phyloP scores from a whole-genome alignment of 2,113 vertebrate species.

The Scolopax mira region DNA sequence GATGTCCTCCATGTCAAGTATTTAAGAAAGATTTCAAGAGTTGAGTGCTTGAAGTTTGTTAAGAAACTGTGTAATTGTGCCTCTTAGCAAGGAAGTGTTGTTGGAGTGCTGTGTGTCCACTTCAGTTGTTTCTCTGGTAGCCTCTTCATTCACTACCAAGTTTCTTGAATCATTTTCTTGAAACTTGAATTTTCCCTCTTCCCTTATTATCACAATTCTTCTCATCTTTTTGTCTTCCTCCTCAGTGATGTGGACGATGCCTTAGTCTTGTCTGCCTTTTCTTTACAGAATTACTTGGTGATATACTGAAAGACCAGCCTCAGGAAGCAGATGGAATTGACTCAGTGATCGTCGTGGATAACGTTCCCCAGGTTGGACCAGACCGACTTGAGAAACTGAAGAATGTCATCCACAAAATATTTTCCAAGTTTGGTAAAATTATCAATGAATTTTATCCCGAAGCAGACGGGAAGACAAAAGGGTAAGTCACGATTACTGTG shows the following conservation, averaged over 20 bases:
- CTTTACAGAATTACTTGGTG: slow-evolving; percentile 80
- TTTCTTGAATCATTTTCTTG: not conserved
- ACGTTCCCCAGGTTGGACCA: slow-evolving; percentile 93
- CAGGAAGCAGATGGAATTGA: slow-evolving; percentile 96
- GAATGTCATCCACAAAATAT: slow-evolving; percentile 98
- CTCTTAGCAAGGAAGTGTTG: not conserved
- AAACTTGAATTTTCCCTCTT: not conserved
- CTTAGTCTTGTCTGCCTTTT: not conserved
- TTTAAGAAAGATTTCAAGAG: not conserved
- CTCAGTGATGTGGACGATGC: not conserved
- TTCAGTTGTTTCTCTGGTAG: not conserved
- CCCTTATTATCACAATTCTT: not conserved
- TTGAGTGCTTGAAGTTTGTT: not conserved
- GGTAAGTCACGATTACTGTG: slow-evolving; percentile 70
- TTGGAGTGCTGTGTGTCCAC: not conserved
- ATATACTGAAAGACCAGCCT: slow-evolving; percentile 88
- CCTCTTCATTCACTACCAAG: accelerated
- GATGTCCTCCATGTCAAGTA: not conserved
- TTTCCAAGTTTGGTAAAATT: slow-evolving; percentile 98
- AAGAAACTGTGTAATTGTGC: not conserved
- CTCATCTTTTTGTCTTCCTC: not conserved
- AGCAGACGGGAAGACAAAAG: slow-evolving; percentile 91
- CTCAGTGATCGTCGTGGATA: slow-evolving; percentile 94
- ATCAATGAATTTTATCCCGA: slow-evolving; percentile 96
- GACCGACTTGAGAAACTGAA: slow-evolving; percentile 95